Evolutionary conservation across 1,140 invertebrate species (phyloP).

Genomic region (Listronotus oregonensis): DNA sequence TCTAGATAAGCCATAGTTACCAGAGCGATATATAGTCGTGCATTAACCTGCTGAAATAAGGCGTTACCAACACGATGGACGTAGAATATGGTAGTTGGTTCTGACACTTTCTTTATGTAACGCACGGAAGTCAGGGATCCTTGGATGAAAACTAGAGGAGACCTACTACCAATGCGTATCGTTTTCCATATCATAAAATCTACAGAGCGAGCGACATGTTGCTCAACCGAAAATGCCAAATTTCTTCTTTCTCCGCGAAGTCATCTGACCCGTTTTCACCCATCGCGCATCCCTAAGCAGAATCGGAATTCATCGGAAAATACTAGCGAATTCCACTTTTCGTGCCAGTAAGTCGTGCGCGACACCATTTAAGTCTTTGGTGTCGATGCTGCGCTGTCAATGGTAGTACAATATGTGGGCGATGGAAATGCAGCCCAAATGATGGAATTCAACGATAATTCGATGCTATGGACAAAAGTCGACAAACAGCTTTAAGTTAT

Average conservation of each 20-base stretch:
- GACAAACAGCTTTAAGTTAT: background rate
- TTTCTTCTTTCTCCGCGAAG: background rate
- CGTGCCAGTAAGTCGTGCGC: background rate
- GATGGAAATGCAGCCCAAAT: background rate
- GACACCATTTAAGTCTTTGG: conserved; percentile 1
- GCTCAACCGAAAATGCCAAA: too few relatives aligned
- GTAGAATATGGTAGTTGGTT: too few relatives aligned
- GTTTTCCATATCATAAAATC: too few relatives aligned
- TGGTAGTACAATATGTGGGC: background rate
- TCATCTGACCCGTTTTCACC: background rate
- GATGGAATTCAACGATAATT: background rate
- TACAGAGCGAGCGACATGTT: too few relatives aligned
- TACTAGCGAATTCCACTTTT: conserved; percentile 3
- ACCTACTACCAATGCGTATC: too few relatives aligned
- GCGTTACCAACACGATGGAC: too few relatives aligned
- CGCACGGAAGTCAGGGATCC: too few relatives aligned
- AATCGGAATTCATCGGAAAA: conserved; percentile 7
- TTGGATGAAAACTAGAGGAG: too few relatives aligned
- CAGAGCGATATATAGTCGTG: too few relatives aligned
- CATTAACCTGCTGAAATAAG: too few relatives aligned
- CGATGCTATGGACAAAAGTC: background rate
- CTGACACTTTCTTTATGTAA: too few relatives aligned
- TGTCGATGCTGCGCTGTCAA: background rate
- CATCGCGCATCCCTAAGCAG: conserved; percentile 7
- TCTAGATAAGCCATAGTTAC: too few relatives aligned